Base-by-base conservation (phyloP, 2,113 vertebrate genomes). In the Prochilodus magdalenae region DNA sequence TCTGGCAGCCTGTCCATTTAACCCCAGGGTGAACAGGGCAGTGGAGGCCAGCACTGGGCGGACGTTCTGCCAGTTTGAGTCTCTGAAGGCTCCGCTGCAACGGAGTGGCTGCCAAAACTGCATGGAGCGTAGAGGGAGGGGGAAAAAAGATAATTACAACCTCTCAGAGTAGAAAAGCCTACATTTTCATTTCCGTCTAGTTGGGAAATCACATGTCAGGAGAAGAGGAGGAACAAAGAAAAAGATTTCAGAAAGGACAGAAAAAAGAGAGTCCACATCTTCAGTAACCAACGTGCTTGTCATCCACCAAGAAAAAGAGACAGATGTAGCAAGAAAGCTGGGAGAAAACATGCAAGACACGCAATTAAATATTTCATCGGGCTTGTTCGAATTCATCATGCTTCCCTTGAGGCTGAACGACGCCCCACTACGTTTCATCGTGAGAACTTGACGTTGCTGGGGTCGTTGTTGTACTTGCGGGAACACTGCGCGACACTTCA, bases 131-230 rank as follows among this genome's bases (percentile, higher is more conserved):
- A 78, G 63, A 55, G 47, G 1, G 53, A 16, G n/a, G 12, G 11
- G 51, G 26, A 79, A 81, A 83, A 83, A 76, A 80, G 53, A 85
- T 85, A 79, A 84, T 87, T 84, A 73, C 29, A 51, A 57, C 75
- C 75, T 53, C 79, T 86, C 79, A 84, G 83, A 84, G 84, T 82
- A 86, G 84, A 86, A 84, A 86, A 78, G 76, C 73, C 73, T 66
- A 77, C 26, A 76, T 87, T 84, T 84, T 83, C 76, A 65, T 80
- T 85, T 79, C n/a, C 30, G 51, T 26, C 57, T 60, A 16, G 78
- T 51, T 22, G 14, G 72, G 55, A 85, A 85, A 85, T 80, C 73
- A 55, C 83, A 87, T 15, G 60, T 78, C 14, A 70, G 36, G 51
- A 73, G 27, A 27, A 77, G 44, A 40, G 49, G 62, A 71, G 16